These are phyloP conservation scores for Eutolmus rufibarbis DNA, from an alignment of 2,888 invertebrate species.

Conservation along the genomic window DNA sequence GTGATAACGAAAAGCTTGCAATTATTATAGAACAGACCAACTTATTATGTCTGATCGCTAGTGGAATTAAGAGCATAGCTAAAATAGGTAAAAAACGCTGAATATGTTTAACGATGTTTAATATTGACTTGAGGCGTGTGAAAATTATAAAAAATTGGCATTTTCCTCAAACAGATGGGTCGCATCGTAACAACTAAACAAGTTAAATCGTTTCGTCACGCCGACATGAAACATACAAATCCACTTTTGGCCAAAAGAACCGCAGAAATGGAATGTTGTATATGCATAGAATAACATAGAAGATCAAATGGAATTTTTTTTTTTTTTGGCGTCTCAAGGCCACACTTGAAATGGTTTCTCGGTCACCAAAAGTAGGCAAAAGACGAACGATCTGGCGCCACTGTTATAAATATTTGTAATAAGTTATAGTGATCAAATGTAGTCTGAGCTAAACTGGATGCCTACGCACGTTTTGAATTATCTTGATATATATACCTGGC, in stretches of 20 bases:
- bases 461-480: background rate
- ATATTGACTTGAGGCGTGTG: background rate
- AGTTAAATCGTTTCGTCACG: background rate
- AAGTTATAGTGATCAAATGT: background rate
- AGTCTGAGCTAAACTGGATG: background rate
- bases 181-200: background rate
- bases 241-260: background rate
- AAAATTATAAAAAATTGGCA: background rate
- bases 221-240: background rate
- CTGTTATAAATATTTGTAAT: constrained; percentile 22
- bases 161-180: background rate
- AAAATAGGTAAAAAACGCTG: background rate
- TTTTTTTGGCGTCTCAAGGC: background rate
- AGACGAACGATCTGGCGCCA: constrained; percentile 13
- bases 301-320: background rate
- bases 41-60: background rate
- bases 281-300: background rate
- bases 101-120: background rate
- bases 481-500: background rate
- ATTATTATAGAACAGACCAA: background rate
- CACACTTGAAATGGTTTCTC: background rate
- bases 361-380: constrained; percentile 26
- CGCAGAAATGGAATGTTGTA: background rate
- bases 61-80: background rate
- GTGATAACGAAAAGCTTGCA: background rate